These are phyloP conservation scores for Hipposideros larvatus DNA, from an alignment of 2,797 vertebrate species.

Conservation along the genomic window DNA sequence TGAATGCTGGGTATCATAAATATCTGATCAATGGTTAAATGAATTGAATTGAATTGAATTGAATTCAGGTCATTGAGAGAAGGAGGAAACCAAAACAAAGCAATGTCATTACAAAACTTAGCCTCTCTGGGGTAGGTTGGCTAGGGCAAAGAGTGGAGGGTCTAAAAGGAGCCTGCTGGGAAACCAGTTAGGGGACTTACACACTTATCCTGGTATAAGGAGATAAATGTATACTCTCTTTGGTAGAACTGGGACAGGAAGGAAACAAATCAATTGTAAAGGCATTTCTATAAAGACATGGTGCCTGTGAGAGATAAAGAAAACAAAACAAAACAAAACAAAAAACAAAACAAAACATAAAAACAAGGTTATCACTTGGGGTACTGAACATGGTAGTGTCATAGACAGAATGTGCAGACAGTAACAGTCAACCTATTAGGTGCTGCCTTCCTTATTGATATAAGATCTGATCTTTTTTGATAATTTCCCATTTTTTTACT, in stretches of 20 bases:
- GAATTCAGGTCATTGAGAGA: constrained; percentile 57
- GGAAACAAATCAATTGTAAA: constrained; percentile 31
- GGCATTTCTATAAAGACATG: constrained; percentile 37
- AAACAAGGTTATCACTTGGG: not conserved
- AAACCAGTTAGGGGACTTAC: constrained; percentile 46
- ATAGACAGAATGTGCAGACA: not conserved
- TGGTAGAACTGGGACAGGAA: constrained; percentile 16
- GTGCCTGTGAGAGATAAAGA: constrained; percentile 12
- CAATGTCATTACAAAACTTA: constrained; percentile 63
- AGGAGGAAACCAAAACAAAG: constrained; percentile 45
- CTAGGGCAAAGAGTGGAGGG: not conserved
- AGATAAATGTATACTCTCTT: constrained; percentile 42
- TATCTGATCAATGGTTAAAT: constrained; percentile 64
- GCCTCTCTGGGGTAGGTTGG: not conserved
- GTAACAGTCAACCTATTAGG: not conserved
- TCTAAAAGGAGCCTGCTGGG: not conserved
- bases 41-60: constrained; percentile 29
- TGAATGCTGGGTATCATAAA: constrained; percentile 56
- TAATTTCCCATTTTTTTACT: constrained; percentile 32
- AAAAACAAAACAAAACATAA: not conserved
- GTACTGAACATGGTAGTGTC: not conserved
- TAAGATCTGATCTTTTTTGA: not conserved
- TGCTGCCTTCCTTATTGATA: not conserved
- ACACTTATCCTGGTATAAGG: constrained; percentile 39
- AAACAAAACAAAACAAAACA: not conserved